Percentiles rank a stretch among this genome's conserved stretches.
Conservation (phyloP, 2,888 invertebrate species). For the Pollenia angustigena region DNA sequence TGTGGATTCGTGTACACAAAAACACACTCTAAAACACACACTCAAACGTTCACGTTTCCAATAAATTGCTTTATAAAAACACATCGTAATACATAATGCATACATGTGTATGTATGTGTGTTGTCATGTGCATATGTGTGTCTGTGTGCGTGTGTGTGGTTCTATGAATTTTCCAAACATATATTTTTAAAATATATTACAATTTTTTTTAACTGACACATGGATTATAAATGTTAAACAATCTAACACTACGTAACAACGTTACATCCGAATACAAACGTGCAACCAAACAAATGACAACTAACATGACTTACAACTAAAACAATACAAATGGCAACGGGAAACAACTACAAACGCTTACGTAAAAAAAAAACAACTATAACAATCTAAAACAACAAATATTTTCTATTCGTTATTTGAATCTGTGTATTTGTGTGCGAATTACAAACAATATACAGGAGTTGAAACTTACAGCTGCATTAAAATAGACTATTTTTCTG, state of each 20-base stretch:
- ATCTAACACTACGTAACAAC: conserved; percentile 57
- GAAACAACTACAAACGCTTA: conserved; percentile 22
- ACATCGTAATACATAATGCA: conserved; percentile 24
- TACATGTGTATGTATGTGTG: background rate
- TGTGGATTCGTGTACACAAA: conserved; percentile 9
- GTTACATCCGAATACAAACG: background rate
- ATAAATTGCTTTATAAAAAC: background rate
- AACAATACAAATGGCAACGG: conserved; percentile 66
- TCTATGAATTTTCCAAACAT: conserved; percentile 23
- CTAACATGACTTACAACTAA: conserved; percentile 61
- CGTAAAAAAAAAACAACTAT: conserved; percentile 19
- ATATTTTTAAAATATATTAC: conserved; percentile 56
- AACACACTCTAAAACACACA: background rate
- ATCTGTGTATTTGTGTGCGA: background rate
- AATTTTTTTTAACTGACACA: conserved; percentile 52
- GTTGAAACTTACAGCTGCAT: conserved; percentile 86
- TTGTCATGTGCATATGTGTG: conserved; percentile 9
- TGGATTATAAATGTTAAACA: conserved; percentile 73
- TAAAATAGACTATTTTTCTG: conserved; percentile 94
- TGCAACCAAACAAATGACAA: conserved; percentile 34
- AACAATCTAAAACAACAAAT: conserved; percentile 38
- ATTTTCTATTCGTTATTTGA: background rate
- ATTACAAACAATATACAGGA: conserved; percentile 74
- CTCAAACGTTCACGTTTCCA: background rate
- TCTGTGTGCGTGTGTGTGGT: conserved; percentile 8